A percentile compares a stretch with the other conserved stretches of the same genome.
Evolutionary conservation across 2,113 vertebrate species (phyloP).

Genomic region (Myotis yumanensis): DNA sequence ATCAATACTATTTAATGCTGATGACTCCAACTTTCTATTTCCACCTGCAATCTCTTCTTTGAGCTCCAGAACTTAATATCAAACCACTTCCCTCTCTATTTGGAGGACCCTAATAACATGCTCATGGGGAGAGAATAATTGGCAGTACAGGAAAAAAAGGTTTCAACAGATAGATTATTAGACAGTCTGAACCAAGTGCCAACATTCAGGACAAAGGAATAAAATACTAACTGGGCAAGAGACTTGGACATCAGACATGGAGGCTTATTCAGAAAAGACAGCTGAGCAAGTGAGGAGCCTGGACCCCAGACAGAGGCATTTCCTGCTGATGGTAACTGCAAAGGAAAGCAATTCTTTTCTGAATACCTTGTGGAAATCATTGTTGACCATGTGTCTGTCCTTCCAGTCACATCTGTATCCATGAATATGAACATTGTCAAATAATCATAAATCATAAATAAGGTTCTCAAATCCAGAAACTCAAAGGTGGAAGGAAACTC

Average conservation of each 20-base stretch:
- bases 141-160: background rate
- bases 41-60: background rate
- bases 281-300: background rate
- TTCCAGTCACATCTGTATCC: background rate
- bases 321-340: background rate
- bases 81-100: background rate
- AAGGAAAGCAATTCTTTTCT: background rate
- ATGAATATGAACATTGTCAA: background rate
- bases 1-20: background rate
- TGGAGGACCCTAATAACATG: background rate
- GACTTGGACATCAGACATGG: background rate
- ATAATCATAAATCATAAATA: background rate
- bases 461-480: conserved; percentile 20
- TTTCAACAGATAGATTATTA: background rate
- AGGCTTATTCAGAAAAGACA: background rate
- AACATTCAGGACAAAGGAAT: background rate
- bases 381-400: background rate
- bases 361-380: background rate
- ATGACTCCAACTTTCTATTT: background rate
- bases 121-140: background rate
- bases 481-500: background rate
- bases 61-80: conserved; percentile 7
- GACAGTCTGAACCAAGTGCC: background rate
- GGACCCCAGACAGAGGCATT: background rate
- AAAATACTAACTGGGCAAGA: background rate